Evolutionary conservation across 2,888 invertebrate genomes (phyloP).

Genomic region (Lepidochrysops patricia): DNA sequence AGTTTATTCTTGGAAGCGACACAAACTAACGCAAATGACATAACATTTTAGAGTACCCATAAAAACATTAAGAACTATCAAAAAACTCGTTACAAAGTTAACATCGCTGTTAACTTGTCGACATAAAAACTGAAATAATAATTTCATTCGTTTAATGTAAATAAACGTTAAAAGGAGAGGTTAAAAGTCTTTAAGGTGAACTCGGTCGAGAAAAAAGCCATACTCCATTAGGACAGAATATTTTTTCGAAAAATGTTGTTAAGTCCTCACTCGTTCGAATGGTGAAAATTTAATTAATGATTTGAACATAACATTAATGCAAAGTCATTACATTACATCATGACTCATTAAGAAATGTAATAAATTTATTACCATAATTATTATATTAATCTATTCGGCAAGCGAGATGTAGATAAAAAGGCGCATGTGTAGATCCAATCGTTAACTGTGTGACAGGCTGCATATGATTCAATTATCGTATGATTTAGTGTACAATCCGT

Average conservation of each 20-base stretch:
- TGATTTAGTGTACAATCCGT: constrained; percentile 43
- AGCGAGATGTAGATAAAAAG: constrained; percentile 67
- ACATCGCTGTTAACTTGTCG: not conserved
- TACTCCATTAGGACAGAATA: too few relatives aligned
- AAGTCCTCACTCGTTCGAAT: too few relatives aligned
- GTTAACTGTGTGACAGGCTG: constrained; percentile 73
- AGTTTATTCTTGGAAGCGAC: not conserved
- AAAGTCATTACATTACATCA: not conserved
- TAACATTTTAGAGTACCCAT: constrained; percentile 3
- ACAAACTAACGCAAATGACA: not conserved
- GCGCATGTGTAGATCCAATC: constrained; percentile 64
- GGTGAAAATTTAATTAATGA: not conserved
- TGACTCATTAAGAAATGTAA: constrained; percentile 4
- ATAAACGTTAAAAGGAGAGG: not conserved
- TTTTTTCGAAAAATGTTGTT: too few relatives aligned
- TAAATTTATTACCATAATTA: constrained; percentile 10
- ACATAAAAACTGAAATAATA: not conserved
- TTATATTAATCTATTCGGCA: constrained; percentile 59
- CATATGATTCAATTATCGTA: constrained; percentile 75
- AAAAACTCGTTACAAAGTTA: constrained; percentile 8
- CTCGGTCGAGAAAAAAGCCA: too few relatives aligned
- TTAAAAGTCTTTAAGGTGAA: too few relatives aligned
- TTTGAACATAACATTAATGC: not conserved
- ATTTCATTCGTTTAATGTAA: not conserved
- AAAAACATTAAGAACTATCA: constrained; percentile 7